phyloP scores from a whole-genome alignment of 2,113 vertebrate species.

The Myocastor coypus region DNA sequence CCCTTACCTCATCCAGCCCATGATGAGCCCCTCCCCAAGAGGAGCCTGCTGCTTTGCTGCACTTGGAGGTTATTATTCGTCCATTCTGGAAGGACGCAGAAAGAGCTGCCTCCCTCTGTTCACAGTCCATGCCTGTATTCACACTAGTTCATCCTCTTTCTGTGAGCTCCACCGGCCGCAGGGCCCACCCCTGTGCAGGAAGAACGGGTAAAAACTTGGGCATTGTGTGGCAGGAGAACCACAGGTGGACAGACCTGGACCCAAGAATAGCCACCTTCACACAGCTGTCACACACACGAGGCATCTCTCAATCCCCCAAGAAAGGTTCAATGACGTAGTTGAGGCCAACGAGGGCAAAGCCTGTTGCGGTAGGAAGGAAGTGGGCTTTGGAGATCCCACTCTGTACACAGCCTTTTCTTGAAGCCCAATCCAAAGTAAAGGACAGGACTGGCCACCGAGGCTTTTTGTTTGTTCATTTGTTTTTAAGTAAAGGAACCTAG shows the following conservation, averaged over 20 bases:
- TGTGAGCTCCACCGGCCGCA: background rate
- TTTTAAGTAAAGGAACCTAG: conserved; percentile 62
- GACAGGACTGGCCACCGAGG: conserved; percentile 64
- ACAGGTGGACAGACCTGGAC: conserved; percentile 57
- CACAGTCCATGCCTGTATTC: conserved; percentile 5
- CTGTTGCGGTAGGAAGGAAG: background rate
- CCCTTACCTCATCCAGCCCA: conserved; percentile 64
- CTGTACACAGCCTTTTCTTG: background rate
- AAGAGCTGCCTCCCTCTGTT: conserved; percentile 20
- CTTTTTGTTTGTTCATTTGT: background rate
- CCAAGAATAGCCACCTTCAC: background rate
- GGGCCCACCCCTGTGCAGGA: background rate
- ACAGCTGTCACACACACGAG: background rate
- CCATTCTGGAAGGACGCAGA: conserved; percentile 64
- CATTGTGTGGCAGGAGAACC: background rate
- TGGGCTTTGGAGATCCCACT: background rate
- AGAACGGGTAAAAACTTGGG: background rate
- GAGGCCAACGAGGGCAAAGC: background rate
- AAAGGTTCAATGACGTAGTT: background rate
- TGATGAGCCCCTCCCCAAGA: background rate
- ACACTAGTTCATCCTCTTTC: background rate
- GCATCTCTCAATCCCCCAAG: background rate
- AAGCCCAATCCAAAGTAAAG: conserved; percentile 58
- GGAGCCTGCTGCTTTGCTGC: conserved; percentile 52
- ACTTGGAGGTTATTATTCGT: conserved; percentile 71